Evolutionary conservation across 2,113 vertebrate species (phyloP).

Genomic region (Aptenodytes patagonicus): DNA sequence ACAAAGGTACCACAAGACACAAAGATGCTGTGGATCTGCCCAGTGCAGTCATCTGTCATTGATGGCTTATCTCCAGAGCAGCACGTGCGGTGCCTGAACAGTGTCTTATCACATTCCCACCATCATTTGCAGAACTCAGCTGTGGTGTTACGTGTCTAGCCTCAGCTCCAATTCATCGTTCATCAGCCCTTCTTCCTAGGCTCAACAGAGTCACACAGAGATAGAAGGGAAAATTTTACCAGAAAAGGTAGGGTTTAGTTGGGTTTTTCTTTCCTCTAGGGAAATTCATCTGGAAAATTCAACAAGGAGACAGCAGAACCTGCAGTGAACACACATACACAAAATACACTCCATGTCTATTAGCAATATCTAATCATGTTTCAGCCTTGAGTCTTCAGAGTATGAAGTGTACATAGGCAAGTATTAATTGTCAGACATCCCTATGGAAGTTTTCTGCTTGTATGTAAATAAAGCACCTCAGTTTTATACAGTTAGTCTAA

Average conservation of each 20-base stretch:
- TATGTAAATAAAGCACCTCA: not conserved
- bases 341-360: not conserved
- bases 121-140: not conserved
- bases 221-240: not conserved
- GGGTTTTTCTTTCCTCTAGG: not conserved
- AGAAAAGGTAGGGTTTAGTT: not conserved
- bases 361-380: not conserved
- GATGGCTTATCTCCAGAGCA: constrained; percentile 46
- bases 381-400: not conserved
- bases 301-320: not conserved
- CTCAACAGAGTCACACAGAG: not conserved
- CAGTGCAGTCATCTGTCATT: constrained; percentile 6
- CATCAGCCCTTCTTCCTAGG: not conserved
- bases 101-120: not conserved
- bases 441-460: not conserved
- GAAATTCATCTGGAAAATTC: not conserved
- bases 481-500: not conserved
- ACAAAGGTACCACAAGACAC: not conserved
- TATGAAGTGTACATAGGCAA: not conserved
- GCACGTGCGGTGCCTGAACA: not conserved
- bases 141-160: constrained; percentile 11
- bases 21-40: not conserved
- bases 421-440: not conserved
- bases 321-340: not conserved
- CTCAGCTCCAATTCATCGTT: constrained; percentile 19